These are phyloP conservation scores for Steatornis caripensis DNA, from an alignment of 2,113 vertebrate species.

Conservation along the genomic window DNA sequence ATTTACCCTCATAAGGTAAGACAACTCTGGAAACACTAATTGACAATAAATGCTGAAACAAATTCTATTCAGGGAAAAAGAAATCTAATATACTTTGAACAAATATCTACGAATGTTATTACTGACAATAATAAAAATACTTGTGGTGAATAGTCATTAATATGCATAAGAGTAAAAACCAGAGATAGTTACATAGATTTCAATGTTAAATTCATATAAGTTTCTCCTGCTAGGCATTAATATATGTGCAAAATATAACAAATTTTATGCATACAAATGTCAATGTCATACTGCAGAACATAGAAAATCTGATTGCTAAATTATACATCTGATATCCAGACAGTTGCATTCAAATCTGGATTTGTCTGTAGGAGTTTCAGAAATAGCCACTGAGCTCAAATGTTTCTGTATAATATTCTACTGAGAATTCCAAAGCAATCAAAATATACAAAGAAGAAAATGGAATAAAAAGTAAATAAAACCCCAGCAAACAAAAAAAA, in stretches of 20 bases:
- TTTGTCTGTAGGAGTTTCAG: background rate
- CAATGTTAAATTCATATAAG: background rate
- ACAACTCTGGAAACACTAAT: background rate
- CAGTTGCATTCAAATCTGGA: background rate
- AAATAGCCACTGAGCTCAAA: background rate
- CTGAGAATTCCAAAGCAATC: background rate
- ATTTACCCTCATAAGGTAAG: background rate
- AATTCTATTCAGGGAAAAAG: background rate
- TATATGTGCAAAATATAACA: background rate
- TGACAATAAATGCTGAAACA: background rate
- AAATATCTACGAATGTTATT: background rate
- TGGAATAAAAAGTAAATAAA: background rate
- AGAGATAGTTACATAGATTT: background rate
- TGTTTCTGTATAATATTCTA: background rate
- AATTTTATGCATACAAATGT: background rate
- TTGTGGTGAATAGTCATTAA: background rate
- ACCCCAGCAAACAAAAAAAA: background rate
- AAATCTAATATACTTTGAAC: rapidly evolving
- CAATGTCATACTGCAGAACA: background rate
- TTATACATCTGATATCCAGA: background rate
- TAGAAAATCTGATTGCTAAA: slow-evolving; percentile 8
- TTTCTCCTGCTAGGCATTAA: background rate
- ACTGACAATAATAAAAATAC: background rate
- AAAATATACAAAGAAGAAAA: background rate
- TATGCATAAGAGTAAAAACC: background rate